These are phyloP conservation scores for Lordiphosa stackelbergi DNA, from an alignment of 1,140 invertebrate species.

Conservation along the genomic window DNA sequence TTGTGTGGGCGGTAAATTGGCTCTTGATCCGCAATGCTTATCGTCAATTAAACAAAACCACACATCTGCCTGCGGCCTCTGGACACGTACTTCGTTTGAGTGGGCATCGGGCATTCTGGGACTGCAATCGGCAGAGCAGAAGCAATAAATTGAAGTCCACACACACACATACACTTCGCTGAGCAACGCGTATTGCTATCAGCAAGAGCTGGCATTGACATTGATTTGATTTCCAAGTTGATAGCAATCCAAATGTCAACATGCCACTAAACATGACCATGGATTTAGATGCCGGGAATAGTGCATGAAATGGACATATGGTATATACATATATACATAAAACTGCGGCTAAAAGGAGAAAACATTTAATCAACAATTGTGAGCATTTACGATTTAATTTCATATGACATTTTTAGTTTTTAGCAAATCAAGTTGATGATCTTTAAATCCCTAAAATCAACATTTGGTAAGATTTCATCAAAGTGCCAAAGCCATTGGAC, in stretches of 20 bases:
- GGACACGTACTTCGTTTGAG: slow-evolving; percentile 8
- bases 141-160: too few species aligned
- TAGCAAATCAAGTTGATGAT: too few species aligned
- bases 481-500: too few species aligned
- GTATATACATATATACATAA: too few species aligned
- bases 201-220: slow-evolving; percentile 44
- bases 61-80: slow-evolving; percentile 6
- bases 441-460: too few species aligned
- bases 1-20: slow-evolving; percentile 4
- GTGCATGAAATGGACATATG: too few species aligned
- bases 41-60: slow-evolving; percentile 13
- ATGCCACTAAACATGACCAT: slow-evolving; percentile 8
- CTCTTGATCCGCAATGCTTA: not conserved
- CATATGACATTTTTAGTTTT: too few species aligned
- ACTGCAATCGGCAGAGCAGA: slow-evolving; percentile 1
- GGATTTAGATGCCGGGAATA: not conserved
- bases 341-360: too few species aligned
- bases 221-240: slow-evolving; percentile 53
- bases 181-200: slow-evolving; percentile 15
- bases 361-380: too few species aligned
- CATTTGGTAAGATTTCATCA: too few species aligned
- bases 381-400: too few species aligned
- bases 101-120: slow-evolving; percentile 2
- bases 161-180: slow-evolving; percentile 1
- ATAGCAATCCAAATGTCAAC: slow-evolving; percentile 42